These are phyloP conservation scores for Chelonus formosanus DNA, from an alignment of 2,888 invertebrate species.

Conservation along the genomic window DNA sequence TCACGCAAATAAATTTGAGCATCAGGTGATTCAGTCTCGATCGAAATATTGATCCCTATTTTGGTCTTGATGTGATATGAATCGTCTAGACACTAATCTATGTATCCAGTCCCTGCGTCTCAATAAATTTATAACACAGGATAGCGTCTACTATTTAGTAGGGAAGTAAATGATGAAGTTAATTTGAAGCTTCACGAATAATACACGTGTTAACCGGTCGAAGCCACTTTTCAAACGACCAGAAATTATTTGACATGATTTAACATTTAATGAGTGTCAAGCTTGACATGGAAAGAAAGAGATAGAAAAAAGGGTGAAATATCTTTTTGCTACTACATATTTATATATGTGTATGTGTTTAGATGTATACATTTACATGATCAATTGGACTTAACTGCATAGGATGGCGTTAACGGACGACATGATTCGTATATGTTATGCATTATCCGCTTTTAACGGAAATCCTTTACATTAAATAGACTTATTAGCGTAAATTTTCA, in stretches of 20 bases:
- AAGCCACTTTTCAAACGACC: background rate
- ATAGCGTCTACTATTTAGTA: no score
- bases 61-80: constrained; percentile 28
- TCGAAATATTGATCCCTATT: constrained; percentile 27
- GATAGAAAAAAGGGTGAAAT: background rate
- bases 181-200: background rate
- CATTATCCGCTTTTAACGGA: no score
- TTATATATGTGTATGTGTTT: constrained; percentile 19
- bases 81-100: constrained; percentile 60
- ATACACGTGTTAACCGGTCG: constrained; percentile 1
- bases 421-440: constrained; percentile 30
- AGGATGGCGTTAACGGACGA: constrained; percentile 39
- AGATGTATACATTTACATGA: constrained; percentile 33
- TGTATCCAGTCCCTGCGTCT: constrained; percentile 56
- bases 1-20: constrained; percentile 25
- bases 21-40: constrained; percentile 30
- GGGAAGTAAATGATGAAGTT: constrained; percentile 1
- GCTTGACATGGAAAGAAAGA: background rate
- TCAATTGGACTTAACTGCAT: constrained; percentile 42
- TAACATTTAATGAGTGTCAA: background rate
- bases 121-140: constrained; percentile 27
- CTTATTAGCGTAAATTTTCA: no score
- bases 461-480: no score
- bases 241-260: constrained; percentile 1
- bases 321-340: constrained; percentile 1